Evolutionary conservation across 2,888 invertebrate species (phyloP).

Genomic region (Diarsia dahlii): DNA sequence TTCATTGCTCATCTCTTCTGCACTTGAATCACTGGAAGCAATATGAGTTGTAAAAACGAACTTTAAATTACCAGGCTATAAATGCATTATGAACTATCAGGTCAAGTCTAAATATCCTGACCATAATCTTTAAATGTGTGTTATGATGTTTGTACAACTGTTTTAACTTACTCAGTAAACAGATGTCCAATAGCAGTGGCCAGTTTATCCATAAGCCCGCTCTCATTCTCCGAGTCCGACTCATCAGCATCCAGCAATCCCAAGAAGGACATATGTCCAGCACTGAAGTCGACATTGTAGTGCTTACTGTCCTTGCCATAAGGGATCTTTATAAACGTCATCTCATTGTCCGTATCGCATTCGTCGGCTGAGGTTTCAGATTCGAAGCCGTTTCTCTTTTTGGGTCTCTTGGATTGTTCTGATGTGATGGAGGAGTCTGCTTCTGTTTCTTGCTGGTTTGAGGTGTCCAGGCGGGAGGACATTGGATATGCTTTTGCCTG

Average conservation of each 20-base stretch:
- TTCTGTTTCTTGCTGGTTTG: conserved; percentile 75
- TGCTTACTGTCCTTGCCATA: conserved; percentile 79
- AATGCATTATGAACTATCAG: not conserved
- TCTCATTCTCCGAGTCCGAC: conserved; percentile 94
- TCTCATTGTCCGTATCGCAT: conserved; percentile 90
- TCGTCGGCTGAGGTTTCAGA: conserved; percentile 91
- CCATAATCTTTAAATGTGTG: not conserved
- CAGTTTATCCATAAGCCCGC: conserved; percentile 92
- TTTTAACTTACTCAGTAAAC: conserved; percentile 92
- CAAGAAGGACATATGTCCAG: conserved; percentile 88
- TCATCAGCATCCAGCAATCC: conserved; percentile 91
- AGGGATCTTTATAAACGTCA: conserved; percentile 91
- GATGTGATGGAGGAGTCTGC: conserved; percentile 69
- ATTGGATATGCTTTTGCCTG: conserved; percentile 91
- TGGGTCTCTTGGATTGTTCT: conserved; percentile 75
- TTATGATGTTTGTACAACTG: not conserved
- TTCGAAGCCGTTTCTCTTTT: conserved; percentile 86
- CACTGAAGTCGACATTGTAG: conserved; percentile 81
- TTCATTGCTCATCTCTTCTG: conserved; percentile 83
- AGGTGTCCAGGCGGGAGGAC: conserved; percentile 83
- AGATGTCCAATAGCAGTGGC: conserved; percentile 94
- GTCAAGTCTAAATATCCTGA: not conserved
- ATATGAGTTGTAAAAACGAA: not conserved
- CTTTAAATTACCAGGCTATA: no score
- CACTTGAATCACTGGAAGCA: conserved; percentile 82